phyloP scores from a whole-genome alignment of 1,140 invertebrate species.

The Drosophila jambulina region DNA sequence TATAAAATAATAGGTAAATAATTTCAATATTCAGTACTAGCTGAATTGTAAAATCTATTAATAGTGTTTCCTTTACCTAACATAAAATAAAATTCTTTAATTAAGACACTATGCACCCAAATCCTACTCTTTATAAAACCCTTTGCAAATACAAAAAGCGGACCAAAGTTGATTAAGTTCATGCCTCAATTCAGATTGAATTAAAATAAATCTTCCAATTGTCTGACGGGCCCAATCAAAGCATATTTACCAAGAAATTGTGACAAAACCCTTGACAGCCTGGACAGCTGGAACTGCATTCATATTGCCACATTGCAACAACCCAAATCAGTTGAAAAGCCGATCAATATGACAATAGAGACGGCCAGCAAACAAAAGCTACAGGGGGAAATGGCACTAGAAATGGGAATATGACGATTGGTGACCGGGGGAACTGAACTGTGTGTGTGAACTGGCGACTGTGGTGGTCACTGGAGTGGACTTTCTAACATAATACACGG shows the following conservation, averaged over 20 bases:
- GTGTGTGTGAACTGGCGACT: constrained; percentile 12
- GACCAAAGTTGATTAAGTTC: not conserved
- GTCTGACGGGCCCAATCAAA: constrained; percentile 12
- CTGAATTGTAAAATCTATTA: too few species aligned
- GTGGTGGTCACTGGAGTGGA: constrained; percentile 42
- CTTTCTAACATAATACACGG: constrained; percentile 79
- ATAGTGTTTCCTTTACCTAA: not conserved
- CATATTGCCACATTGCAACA: constrained; percentile 42
- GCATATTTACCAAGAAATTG: constrained; percentile 3
- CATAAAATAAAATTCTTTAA: not conserved
- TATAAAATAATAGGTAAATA: too few species aligned
- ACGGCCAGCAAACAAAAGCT: constrained; percentile 34
- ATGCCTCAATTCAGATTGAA: not conserved
- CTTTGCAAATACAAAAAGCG: not conserved
- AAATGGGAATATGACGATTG: constrained; percentile 18
- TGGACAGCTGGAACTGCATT: constrained; percentile 25
- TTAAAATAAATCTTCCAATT: constrained; percentile 22
- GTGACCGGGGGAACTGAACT: constrained; percentile 20
- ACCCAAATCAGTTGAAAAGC: constrained; percentile 54
- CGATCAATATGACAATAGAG: constrained; percentile 57
- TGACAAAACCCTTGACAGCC: constrained; percentile 8
- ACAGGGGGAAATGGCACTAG: constrained; percentile 9
- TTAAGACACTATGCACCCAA: not conserved
- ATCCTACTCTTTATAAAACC: not conserved
- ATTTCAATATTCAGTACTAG: too few species aligned